Conservation (phyloP, 2,888 invertebrate genomes). For the Limnephilus rhombicus region DNA sequence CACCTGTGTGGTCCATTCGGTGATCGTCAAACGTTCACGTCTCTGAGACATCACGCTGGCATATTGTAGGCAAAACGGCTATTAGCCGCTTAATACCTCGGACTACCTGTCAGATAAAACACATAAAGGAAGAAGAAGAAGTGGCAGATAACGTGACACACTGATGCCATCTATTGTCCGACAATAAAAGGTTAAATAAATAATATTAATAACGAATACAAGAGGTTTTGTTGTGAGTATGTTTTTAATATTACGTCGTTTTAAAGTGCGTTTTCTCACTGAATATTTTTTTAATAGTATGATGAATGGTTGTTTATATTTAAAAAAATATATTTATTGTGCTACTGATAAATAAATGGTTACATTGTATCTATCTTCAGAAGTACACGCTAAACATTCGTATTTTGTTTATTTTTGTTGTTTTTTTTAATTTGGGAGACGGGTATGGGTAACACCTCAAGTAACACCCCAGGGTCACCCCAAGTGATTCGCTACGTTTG, state of each 20-base stretch:
- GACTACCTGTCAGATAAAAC: neutral
- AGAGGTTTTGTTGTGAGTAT: neutral
- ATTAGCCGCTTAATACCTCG: neutral
- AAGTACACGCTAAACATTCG: too few relatives aligned
- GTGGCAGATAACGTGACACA: neutral
- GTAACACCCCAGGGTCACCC: too few relatives aligned
- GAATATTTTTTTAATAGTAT: neutral
- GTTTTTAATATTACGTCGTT: neutral
- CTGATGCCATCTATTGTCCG: neutral
- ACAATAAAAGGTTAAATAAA: neutral
- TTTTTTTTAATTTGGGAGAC: too few relatives aligned
- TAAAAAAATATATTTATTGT: too few relatives aligned
- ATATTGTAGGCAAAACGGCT: slow-evolving; percentile 26
- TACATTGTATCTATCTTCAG: too few relatives aligned
- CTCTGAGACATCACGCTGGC: slow-evolving; percentile 15
- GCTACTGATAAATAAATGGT: too few relatives aligned
- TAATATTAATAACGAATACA: neutral
- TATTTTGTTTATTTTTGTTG: too few relatives aligned
- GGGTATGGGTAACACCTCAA: too few relatives aligned
- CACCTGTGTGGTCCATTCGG: slow-evolving; percentile 27
- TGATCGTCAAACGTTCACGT: slow-evolving; percentile 30
- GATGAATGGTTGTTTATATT: neutral
- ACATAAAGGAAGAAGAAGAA: neutral
- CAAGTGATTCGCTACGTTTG: too few relatives aligned
- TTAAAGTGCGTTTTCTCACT: neutral